A percentile compares a stretch with the other conserved stretches of the same genome.
Evolutionary conservation across 2,113 vertebrate genomes (phyloP).

Genomic region (Origma solitaria): DNA sequence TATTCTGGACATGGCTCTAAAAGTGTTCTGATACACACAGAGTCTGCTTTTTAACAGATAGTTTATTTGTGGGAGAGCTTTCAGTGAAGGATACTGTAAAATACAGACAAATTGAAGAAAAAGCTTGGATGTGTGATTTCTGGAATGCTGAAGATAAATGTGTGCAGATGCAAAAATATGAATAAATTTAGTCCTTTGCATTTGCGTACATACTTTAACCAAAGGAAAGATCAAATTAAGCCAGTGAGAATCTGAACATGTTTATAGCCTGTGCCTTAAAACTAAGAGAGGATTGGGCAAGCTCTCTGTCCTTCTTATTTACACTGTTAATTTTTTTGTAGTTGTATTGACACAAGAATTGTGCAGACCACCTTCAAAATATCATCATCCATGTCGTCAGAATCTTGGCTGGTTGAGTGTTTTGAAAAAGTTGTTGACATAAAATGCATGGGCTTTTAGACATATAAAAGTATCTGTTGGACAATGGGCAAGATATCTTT

Average conservation of each 20-base stretch:
- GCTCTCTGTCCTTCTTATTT: not conserved
- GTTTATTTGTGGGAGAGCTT: slow-evolving; percentile 49
- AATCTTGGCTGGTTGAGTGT: not conserved
- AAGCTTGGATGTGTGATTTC: not conserved
- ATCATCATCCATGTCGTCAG: not conserved
- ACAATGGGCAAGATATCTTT: not conserved
- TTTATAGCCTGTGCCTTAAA: not conserved
- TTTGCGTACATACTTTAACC: not conserved
- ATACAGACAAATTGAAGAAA: slow-evolving; percentile 17
- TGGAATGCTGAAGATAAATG: not conserved
- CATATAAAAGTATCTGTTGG: not conserved
- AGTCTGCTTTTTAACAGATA: not conserved
- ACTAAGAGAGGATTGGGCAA: not conserved
- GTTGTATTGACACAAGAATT: not conserved
- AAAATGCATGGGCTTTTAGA: not conserved
- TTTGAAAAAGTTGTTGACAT: not conserved
- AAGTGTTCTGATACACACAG: not conserved
- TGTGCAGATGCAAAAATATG: not conserved
- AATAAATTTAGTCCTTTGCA: not conserved
- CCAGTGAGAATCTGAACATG: not conserved
- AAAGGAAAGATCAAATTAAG: not conserved
- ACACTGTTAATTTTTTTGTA: not conserved
- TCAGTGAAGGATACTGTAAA: slow-evolving; percentile 22
- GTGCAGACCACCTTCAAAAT: not conserved
- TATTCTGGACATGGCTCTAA: not conserved